These are phyloP conservation scores for Meliscaeva auricollis DNA, from an alignment of 2,888 invertebrate genomes.

Conservation along the genomic window DNA sequence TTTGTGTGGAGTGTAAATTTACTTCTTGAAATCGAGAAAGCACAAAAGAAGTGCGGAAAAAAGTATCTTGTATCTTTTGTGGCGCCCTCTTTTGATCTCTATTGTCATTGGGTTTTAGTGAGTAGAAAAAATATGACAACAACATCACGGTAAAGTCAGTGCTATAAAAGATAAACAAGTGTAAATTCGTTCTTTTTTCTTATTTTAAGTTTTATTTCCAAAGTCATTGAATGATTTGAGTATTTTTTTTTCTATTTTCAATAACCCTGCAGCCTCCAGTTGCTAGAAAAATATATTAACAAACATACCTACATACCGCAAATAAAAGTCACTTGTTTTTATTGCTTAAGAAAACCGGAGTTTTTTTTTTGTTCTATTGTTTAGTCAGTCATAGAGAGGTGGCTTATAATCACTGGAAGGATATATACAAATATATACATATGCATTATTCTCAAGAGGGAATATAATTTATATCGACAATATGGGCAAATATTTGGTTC, in stretches of 20 bases:
- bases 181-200: slow-evolving; percentile 51
- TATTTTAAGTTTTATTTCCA: slow-evolving; percentile 55
- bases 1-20: slow-evolving; percentile 63
- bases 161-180: slow-evolving; percentile 73
- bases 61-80: slow-evolving; percentile 65
- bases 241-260: slow-evolving; percentile 5
- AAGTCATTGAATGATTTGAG: slow-evolving; percentile 64
- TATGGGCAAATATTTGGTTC: slow-evolving; percentile 47
- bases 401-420: slow-evolving; percentile 10
- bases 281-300: not conserved
- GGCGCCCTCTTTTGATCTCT: slow-evolving; percentile 36
- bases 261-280: not conserved
- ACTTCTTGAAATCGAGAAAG: slow-evolving; percentile 47
- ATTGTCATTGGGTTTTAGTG: slow-evolving; percentile 27
- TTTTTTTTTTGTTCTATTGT: slow-evolving; percentile 20
- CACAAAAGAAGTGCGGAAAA: slow-evolving; percentile 59
- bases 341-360: slow-evolving; percentile 24
- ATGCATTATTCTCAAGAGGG: not conserved
- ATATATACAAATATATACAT: slow-evolving; percentile 24
- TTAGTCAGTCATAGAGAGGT: slow-evolving; percentile 2
- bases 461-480: slow-evolving; percentile 45
- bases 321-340: slow-evolving; percentile 66
- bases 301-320: not conserved
- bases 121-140: slow-evolving; percentile 23
- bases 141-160: slow-evolving; percentile 57